phyloP scores from a whole-genome alignment of 2,113 vertebrate species.

The Sclerurus mexicanus region DNA sequence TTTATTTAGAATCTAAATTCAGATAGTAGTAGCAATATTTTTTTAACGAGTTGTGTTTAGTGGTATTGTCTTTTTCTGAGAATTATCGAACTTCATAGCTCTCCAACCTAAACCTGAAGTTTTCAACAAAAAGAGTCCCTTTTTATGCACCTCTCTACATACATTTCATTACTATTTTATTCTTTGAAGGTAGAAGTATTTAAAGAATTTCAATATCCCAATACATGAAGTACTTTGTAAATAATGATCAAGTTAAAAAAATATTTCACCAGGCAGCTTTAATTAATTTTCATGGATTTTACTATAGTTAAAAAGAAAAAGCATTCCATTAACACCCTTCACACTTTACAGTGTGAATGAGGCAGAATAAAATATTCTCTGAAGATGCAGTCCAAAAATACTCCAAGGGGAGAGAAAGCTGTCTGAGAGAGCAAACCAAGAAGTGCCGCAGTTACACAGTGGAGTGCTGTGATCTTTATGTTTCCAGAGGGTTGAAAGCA shows the following conservation, averaged over 20 bases:
- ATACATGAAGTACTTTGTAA: not conserved
- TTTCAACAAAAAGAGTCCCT: not conserved
- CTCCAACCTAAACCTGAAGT: not conserved
- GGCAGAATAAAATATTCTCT: not conserved
- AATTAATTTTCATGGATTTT: not conserved
- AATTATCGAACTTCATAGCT: not conserved
- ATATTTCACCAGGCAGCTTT: not conserved
- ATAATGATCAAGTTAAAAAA: not conserved
- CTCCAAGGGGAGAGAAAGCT: not conserved
- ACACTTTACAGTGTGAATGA: not conserved
- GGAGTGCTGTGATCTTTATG: not conserved
- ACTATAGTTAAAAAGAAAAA: not conserved
- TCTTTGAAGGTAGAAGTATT: not conserved
- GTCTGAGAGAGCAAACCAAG: not conserved
- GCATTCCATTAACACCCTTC: not conserved
- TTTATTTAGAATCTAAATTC: not conserved
- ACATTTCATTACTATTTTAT: not conserved
- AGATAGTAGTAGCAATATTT: not conserved
- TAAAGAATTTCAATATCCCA: not conserved
- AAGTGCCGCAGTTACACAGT: not conserved
- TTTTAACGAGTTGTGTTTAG: not conserved
- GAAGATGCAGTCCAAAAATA: conserved; percentile 3
- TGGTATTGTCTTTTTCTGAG: not conserved
- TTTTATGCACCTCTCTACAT: not conserved
- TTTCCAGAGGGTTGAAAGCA: not conserved